Evolutionary conservation across 1,140 invertebrate genomes (phyloP), one percentile per base, ranked within the genome.

Genomic region (Tribolium castaneum): DNA sequence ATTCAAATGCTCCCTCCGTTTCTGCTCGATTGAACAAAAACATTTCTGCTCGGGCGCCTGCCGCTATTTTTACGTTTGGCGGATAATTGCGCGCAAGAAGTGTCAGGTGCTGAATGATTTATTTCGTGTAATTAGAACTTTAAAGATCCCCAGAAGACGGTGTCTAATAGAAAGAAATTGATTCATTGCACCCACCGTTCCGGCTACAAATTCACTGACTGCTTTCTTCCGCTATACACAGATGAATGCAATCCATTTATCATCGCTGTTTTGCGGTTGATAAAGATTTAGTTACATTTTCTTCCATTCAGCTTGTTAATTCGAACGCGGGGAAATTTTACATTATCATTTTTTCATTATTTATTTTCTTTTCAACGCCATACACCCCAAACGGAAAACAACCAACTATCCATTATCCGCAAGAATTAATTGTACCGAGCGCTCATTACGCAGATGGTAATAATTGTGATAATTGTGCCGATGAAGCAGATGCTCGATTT

Each of bases 261-360:
- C 81, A 82, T 77, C 74, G 22, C 62, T 70, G 78, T 82, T 81
- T 80, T 77, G 78, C 62, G 81, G 78, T 81, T 82, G 81, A 82
- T 82, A 82, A 82, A 82, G 81, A 82, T 82, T 82, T 81, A 82
- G 72, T 80, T 81, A 77, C 49, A 62, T 72, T 73, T 52, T 73
- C 71, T 73, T 73, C 71, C 71, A 49, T 73, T 73, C 71, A 75
- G 73, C 75, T 73, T 73, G 76, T 75, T 81, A 81, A 81, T 81
- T 81, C 78, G 78, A 75, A 75, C 22, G 77, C 72, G 14, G 80
- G 80, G 78, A 78, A 81, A 79, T 79, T 81, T 81, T 78, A 81
- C 80, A 79, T 81, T 81, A 81, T 81, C 80, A 81, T 81, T 81
- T 78, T 79, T 79, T 79, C 80, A 81, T 81, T 81, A 81, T 81